Base-by-base conservation (phyloP, 1,140 invertebrate species). In the Psix sp. region DNA sequence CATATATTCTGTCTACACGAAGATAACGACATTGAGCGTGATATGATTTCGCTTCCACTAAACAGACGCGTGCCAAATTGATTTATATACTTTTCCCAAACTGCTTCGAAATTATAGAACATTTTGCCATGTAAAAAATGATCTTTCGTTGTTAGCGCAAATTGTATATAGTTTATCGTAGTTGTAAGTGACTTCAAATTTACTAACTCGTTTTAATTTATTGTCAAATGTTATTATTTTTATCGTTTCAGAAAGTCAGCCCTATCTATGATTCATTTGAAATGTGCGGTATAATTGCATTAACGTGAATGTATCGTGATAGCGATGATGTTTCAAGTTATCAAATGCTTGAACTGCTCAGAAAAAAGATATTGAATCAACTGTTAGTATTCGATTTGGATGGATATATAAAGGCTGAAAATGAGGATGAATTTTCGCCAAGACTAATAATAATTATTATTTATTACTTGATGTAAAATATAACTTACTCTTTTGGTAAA, bases 11-110 rank as follows among this genome's bases (percentile, higher is more conserved):
- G n/a, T n/a, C n/a, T n/a, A n/a, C n/a, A n/a, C 24, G n/a, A 31
- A 24, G 10, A 14, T 14, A 29, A 15, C 38, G 39, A 43, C 15
- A 42, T 31, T 42, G 36, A 38, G 18, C 33, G 42, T 56, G 49
- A 56, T 57, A 56, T 84, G 67, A 78, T 83, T 84, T 84, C 18
- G 78, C 76, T 82, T 84, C 82, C 79, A 80, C 77, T 83, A 77
- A 71, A 77, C 79, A 74, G 82, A 72, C 75, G 80, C 72, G 83
- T 84, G 83, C 83, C 83, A 84, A 84, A 80, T 29, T 29, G 2
- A 29, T 29, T 29, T 29, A 29, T 1, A 7, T 29, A 2, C 6
- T 29, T 3, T 29, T 3, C n/a, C n/a, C n/a, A n/a, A n/a, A n/a
- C n/a, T n/a, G n/a, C n/a, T n/a, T n/a, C n/a, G n/a, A n/a, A n/a